A percentile compares a stretch with the other conserved stretches of the same genome.
These are phyloP conservation scores for Mimachlamys varia DNA, from an alignment of 2,888 invertebrate species.

Conservation along the genomic window DNA sequence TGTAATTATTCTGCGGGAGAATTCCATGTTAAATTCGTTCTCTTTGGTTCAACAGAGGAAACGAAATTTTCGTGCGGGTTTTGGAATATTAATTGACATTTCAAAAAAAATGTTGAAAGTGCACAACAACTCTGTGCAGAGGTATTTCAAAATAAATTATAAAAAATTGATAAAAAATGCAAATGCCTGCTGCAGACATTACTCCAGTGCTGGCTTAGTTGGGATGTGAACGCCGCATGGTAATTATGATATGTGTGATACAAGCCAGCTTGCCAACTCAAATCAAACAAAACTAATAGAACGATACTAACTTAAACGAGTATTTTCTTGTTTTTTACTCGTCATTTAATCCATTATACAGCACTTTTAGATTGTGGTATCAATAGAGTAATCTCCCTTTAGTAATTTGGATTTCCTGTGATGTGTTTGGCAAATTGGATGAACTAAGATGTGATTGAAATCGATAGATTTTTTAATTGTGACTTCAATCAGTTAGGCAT, in stretches of 20 bases:
- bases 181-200: not conserved
- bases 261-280: not conserved
- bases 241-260: slow-evolving; percentile 23
- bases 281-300: slow-evolving; percentile 1
- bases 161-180: not conserved
- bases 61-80: not conserved
- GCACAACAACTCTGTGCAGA: not conserved
- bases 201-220: not conserved
- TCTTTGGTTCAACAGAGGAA: not conserved
- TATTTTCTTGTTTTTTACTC: not conserved
- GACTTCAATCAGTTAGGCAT: not conserved
- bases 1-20: not conserved
- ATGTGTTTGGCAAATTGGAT: slow-evolving; percentile 14
- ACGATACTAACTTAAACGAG: slow-evolving; percentile 13
- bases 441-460: not conserved
- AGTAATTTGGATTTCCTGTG: slow-evolving; percentile 24
- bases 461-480: not conserved
- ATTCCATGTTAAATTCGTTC: not conserved
- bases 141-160: not conserved
- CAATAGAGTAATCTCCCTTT: not conserved
- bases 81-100: not conserved
- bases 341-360: slow-evolving; percentile 7
- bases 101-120: not conserved
- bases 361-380: not conserved
- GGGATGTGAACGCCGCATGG: not conserved